Conservation (phyloP, 2,888 invertebrate genomes). For the Pteria penguin region DNA sequence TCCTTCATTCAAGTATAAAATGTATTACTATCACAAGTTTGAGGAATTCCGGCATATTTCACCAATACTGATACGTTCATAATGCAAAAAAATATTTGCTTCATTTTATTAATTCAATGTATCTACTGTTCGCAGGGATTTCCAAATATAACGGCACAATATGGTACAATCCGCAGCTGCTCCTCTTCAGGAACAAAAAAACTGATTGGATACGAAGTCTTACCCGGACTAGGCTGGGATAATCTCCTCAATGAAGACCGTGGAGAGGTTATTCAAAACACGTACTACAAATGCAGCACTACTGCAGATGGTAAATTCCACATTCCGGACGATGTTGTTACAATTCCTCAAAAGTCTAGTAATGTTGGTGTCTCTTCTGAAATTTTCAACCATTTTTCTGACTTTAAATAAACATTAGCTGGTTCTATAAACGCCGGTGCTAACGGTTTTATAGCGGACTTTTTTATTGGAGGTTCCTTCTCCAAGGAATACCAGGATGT, state of each 20-base stretch:
- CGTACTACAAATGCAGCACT: conserved; percentile 27
- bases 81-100: no score
- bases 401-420: conserved; percentile 31
- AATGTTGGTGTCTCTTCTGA: conserved; percentile 37
- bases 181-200: neutral
- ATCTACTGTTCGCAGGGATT: no score
- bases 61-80: no score
- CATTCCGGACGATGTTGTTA: conserved; percentile 36
- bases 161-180: no score
- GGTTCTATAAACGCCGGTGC: conserved; percentile 35
- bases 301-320: conserved; percentile 39
- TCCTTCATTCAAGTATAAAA: no score
- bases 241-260: conserved; percentile 40
- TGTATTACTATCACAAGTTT: no score
- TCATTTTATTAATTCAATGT: no score
- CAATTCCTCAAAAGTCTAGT: conserved; percentile 33
- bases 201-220: conserved; percentile 21
- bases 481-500: conserved; percentile 29
- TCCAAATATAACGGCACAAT: no score
- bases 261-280: conserved; percentile 26
- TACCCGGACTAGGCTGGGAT: conserved; percentile 48
- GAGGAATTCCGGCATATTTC: no score
- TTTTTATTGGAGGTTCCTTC: conserved; percentile 24
- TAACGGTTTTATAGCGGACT: neutral
- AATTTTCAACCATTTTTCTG: conserved; percentile 27